A percentile compares a stretch with the other conserved stretches of the same genome.
These are phyloP conservation scores for Lemur catta DNA, from an alignment of 2,797 vertebrate species.

Conservation along the genomic window DNA sequence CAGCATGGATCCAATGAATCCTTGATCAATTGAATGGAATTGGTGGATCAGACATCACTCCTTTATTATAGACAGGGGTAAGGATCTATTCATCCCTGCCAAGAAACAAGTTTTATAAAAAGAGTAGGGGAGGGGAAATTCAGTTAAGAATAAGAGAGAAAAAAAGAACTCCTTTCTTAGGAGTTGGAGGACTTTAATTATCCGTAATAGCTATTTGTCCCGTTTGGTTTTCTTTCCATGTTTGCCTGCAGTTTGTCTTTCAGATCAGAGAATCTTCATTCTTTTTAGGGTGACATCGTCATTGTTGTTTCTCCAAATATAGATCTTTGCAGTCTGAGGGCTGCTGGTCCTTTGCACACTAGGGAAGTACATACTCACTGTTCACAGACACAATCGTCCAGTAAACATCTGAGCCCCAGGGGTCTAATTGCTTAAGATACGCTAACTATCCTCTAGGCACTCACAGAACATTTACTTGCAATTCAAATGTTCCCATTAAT, in stretches of 20 bases:
- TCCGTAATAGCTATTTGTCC: not conserved
- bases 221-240: not conserved
- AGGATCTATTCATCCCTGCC: not conserved
- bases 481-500: not conserved
- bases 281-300: not conserved
- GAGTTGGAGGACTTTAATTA: conserved; percentile 43
- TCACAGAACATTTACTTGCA: conserved; percentile 9
- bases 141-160: not conserved
- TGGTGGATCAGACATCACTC: not conserved
- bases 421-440: not conserved
- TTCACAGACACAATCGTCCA: not conserved
- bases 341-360: not conserved
- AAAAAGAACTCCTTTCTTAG: not conserved
- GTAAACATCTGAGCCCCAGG: not conserved
- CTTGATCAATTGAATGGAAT: not conserved
- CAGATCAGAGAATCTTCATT: not conserved
- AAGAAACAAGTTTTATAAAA: not conserved
- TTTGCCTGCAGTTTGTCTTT: not conserved
- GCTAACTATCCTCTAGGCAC: not conserved
- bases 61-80: not conserved
- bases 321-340: not conserved
- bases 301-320: conserved; percentile 10
- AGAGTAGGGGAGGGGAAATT: not conserved
- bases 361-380: not conserved
- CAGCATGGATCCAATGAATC: not conserved